Evolutionary conservation across 30 jellyfish, hydroid and myxozoan genomes (phyloP).

Genomic region (Rhopilema esculentum): DNA sequence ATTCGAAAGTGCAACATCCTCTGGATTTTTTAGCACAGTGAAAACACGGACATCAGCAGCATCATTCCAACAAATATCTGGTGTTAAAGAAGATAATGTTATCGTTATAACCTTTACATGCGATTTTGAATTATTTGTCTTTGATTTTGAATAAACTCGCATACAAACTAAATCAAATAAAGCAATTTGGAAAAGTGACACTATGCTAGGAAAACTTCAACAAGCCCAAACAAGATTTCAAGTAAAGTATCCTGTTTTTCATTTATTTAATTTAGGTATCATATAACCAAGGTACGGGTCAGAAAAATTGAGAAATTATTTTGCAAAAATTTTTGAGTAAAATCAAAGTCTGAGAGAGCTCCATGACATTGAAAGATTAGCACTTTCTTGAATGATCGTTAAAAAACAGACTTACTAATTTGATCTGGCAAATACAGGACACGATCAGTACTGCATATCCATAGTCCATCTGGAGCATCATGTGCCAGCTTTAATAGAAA

Average conservation of each 20-base stretch:
- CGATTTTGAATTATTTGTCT: background rate
- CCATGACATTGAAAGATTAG: background rate
- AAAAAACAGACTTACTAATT: constrained; percentile 46
- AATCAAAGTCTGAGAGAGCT: too few relatives aligned
- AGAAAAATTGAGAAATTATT: too few relatives aligned
- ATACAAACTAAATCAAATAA: too few relatives aligned
- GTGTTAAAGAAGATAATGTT: background rate
- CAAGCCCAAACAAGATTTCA: background rate
- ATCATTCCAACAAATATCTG: constrained; percentile 78
- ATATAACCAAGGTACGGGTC: too few relatives aligned
- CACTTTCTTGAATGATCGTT: background rate
- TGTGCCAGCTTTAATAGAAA: constrained; percentile 70
- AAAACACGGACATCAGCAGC: constrained; percentile 69
- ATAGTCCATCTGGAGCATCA: constrained; percentile 92
- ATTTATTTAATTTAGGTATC: too few relatives aligned
- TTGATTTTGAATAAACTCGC: background rate
- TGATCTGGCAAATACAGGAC: constrained; percentile 71
- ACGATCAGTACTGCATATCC: constrained; percentile 94
- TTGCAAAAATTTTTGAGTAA: too few relatives aligned
- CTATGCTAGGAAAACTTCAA: too few relatives aligned
- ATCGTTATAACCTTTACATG: background rate
- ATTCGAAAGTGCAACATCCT: constrained; percentile 72
- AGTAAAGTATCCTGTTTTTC: background rate
- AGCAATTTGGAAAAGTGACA: too few relatives aligned
- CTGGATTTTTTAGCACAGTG: constrained; percentile 69